These are phyloP conservation scores for Eumerus sabulonum DNA, from an alignment of 2,888 invertebrate species.

Conservation along the genomic window DNA sequence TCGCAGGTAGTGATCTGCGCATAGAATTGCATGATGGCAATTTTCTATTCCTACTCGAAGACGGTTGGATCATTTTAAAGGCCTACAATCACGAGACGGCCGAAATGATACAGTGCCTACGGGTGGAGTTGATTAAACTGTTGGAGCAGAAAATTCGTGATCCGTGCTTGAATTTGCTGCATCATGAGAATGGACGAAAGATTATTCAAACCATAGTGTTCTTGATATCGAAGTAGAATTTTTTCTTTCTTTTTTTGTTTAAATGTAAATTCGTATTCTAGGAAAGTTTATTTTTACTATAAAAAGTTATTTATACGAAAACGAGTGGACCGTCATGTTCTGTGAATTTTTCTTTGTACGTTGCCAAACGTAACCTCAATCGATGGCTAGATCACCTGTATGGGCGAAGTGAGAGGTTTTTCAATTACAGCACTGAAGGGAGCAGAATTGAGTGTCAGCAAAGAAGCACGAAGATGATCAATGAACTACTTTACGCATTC, in stretches of 20 bases:
- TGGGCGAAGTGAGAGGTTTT: too few species aligned
- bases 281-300: too few species aligned
- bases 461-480: too few species aligned
- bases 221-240: slow-evolving; percentile 81
- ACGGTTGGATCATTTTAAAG: slow-evolving; percentile 90
- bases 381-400: too few species aligned
- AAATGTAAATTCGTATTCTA: too few species aligned
- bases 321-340: background rate
- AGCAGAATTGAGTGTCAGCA: too few species aligned
- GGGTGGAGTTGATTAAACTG: slow-evolving; percentile 86
- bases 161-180: slow-evolving; percentile 86
- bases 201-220: slow-evolving; percentile 88
- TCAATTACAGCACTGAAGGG: too few species aligned
- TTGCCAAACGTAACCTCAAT: background rate
- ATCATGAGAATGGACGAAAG: slow-evolving; percentile 86
- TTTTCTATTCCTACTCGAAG: slow-evolving; percentile 87
- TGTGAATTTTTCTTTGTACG: background rate
- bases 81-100: slow-evolving; percentile 89
- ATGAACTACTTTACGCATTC: too few species aligned
- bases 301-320: background rate
- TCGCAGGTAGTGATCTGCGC: slow-evolving; percentile 85
- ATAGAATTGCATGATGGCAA: slow-evolving; percentile 87
- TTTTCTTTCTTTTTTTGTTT: background rate
- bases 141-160: slow-evolving; percentile 91
- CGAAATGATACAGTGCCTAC: slow-evolving; percentile 89